Base-by-base conservation (phyloP, 1,140 invertebrate genomes). In the Megalonaias nervosa region DNA sequence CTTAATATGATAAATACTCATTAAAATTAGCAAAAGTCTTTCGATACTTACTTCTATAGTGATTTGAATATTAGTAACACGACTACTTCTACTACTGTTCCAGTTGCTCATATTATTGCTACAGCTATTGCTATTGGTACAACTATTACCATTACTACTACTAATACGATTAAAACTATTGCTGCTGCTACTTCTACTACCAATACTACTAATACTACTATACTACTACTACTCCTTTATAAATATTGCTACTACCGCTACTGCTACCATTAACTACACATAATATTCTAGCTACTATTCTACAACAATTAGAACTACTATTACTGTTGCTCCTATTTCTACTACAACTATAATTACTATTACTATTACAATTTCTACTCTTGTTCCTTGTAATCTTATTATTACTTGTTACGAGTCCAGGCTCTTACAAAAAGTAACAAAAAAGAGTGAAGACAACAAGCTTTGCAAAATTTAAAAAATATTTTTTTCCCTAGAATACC, bases 291-390 rank as follows among this genome's bases (percentile, higher is more conserved):
- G 17, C 26, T 5, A 62, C 67, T 65, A 72, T 78, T 48, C 76
- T 76, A 75, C 71, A 64, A 56, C 71, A 76, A 62, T 69, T 72
- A 62, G 57, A 65, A 62, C 70, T 72, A 62, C 70, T 72, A 62
- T 58, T 72, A 55, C 70, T 72, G 38, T 58, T 72, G 64, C 71
- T 72, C 2, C 64, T 74, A 1, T 23, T 74, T 4, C 72, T 64
- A 74, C 56, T 74, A 60, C 55, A 70, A 74, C 72, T 74, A 74
- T 9, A 4, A 74, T 65, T 67, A 72, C 60, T 60, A 72, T 65
- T 21, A 4, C 2, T 64, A 11, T 59, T 72, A 48, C 68, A 23
- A 58, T 48, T 70, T 1, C 38, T 55, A 71, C 31, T 31, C 1
- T n/a, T 3, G 60, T n/a, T 31, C 6, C 31, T 61, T 60, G 56